Evolutionary conservation across 2,113 vertebrate species (phyloP), one percentile per base, ranked within the genome.

Genomic region (Ctenodactylus gundi): DNA sequence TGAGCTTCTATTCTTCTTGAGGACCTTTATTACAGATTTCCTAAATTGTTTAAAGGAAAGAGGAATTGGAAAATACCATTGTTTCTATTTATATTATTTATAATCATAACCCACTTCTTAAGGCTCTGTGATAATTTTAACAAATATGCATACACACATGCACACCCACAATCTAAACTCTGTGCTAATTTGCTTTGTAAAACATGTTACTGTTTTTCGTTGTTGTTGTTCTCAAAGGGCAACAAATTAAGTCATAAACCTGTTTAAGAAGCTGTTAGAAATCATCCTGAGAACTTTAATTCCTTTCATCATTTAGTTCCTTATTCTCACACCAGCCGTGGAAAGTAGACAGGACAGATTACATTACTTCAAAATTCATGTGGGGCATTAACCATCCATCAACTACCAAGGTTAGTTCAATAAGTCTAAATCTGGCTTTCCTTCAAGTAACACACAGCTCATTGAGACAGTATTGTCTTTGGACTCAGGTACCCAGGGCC

Each of bases 81-180:
- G 55, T 80, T 78, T 90, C 21, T 95, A 64, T 83, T 90, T 92
- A 8, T n/a, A 58, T 60, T 76, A 51, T n/a, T 94, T 62, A 88
- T 58, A 83, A 75, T 62, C 62, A 88, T 67, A 96, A 76, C 7
- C 1, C 15, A 90, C 44, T 67, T 86, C 17, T 62, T 83, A 58
- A 64, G 18, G 3, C 81, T 72, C 73, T 89, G 4, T 76, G 60
- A 64, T 85, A 34, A 64, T 15, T 39, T 90, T 31, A 77, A 41
- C 12, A 17, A 15, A n/a, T 7, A 12, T 60, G 17, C 41, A 7
- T 31, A 12, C 25, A 29, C 34, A 55, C 41, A 49, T 25, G 36
- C 53, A 64, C 9, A 62, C 13, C 53, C 9, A 49, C 1, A 82
- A 88, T 55, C 58, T 41, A 49, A 83, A 86, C 31, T 77, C 46